These are phyloP conservation scores for Anarrhichthys ocellatus DNA, from an alignment of 2,113 vertebrate species.

Conservation along the genomic window DNA sequence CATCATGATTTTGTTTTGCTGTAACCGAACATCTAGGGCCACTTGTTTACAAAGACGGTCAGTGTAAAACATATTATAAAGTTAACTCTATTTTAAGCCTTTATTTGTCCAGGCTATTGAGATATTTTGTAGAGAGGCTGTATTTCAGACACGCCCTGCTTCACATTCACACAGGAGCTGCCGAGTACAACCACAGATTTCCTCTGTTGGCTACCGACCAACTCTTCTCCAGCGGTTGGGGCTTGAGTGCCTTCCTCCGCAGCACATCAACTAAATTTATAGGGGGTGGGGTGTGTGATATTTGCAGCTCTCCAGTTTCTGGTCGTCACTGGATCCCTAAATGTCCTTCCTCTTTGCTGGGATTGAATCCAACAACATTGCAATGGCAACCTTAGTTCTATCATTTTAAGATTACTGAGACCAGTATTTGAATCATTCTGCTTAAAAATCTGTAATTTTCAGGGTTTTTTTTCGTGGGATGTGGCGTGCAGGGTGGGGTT, in stretches of 20 bases:
- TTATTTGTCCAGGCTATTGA: conserved; percentile 58
- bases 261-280: conserved; percentile 74
- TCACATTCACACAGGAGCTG: conserved; percentile 75
- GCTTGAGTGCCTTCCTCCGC: conserved; percentile 69
- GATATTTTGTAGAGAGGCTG: conserved; percentile 48
- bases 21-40: background rate
- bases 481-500: background rate
- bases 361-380: conserved; percentile 48
- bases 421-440: conserved; percentile 22
- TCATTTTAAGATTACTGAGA: conserved; percentile 34
- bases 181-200: conserved; percentile 70
- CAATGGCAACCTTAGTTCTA: conserved; percentile 2
- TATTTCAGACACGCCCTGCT: conserved; percentile 70
- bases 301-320: conserved; percentile 64
- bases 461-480: background rate
- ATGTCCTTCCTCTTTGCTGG: conserved; percentile 40
- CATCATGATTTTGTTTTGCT: background rate
- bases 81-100: conserved; percentile 20
- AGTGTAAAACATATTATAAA: conserved; percentile 3
- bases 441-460: conserved; percentile 15
- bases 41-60: conserved; percentile 24
- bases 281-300: conserved; percentile 57
- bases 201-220: conserved; percentile 69
- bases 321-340: conserved; percentile 63
- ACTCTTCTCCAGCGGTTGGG: conserved; percentile 62